These are phyloP conservation scores for Drosophila sucinea DNA, from an alignment of 1,140 invertebrate genomes.

Conservation along the genomic window DNA sequence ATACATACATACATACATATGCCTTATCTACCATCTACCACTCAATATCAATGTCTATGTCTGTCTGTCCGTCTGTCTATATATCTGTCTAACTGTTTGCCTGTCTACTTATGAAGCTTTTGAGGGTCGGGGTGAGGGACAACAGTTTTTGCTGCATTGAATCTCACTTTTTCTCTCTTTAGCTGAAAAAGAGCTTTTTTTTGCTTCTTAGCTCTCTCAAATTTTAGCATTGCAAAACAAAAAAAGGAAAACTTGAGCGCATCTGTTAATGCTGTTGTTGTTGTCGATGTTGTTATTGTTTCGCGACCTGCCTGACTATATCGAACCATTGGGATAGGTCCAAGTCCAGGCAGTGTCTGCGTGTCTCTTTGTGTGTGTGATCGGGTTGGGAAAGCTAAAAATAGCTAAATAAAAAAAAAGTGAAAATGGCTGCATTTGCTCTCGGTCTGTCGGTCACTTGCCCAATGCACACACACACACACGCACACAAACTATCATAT, in stretches of 20 bases:
- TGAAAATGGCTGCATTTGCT: conserved; percentile 40
- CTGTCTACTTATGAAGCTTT: conserved; percentile 51
- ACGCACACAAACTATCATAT: not conserved
- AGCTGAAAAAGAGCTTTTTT: conserved; percentile 31
- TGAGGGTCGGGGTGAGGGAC: conserved; percentile 77
- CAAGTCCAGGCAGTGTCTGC: conserved; percentile 56
- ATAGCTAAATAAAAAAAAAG: conserved; percentile 32
- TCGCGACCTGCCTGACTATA: conserved; percentile 64
- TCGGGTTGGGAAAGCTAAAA: conserved; percentile 47
- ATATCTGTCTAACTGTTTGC: conserved; percentile 31
- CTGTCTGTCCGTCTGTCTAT: conserved; percentile 23
- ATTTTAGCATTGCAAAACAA: conserved; percentile 38
- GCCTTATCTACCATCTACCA: not conserved
- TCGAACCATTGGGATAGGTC: conserved; percentile 71
- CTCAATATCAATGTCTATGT: conserved; percentile 70
- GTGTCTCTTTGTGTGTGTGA: conserved; percentile 18
- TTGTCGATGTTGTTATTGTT: conserved; percentile 20
- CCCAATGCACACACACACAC: conserved; percentile 27
- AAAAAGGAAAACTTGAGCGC: conserved; percentile 51
- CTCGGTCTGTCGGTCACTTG: conserved; percentile 58
- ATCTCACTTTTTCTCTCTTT: conserved; percentile 24
- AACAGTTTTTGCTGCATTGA: conserved; percentile 46
- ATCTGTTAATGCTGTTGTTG: conserved; percentile 43
- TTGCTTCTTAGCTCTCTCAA: conserved; percentile 24
- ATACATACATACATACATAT: too few species aligned